A percentile compares a stretch with the other conserved stretches of the same genome.
These are phyloP conservation scores for Nipponia nippon DNA, from an alignment of 2,113 vertebrate genomes.

Conservation along the genomic window DNA sequence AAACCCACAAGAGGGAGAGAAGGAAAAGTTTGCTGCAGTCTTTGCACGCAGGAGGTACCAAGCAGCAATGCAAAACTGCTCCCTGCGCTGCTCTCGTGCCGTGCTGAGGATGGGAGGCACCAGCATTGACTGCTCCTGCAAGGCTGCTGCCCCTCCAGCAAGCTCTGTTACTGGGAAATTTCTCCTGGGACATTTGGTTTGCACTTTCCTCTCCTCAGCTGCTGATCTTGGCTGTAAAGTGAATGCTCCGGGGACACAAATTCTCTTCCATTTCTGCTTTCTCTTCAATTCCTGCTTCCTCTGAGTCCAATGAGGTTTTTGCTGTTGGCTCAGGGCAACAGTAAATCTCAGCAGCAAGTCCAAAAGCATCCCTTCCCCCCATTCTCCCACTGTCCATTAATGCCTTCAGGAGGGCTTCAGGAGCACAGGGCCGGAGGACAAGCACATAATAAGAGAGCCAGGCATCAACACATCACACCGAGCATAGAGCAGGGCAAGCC, in stretches of 20 bases:
- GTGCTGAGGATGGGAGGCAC: background rate
- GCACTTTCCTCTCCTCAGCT: background rate
- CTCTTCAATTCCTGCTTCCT: background rate
- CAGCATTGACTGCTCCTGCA: background rate
- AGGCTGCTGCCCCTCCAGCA: background rate
- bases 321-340: background rate
- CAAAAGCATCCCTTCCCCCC: background rate
- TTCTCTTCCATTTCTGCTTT: background rate
- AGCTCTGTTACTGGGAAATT: background rate
- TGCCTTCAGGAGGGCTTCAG: background rate
- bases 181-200: background rate
- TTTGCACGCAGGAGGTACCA: background rate
- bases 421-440: background rate
- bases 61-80: background rate
- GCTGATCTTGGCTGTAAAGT: background rate
- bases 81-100: rapidly evolving
- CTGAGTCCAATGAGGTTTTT: background rate
- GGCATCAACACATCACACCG: no score
- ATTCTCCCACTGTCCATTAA: background rate
- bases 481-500: background rate
- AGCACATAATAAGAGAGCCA: background rate
- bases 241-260: background rate
- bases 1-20: background rate
- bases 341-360: background rate
- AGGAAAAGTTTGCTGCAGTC: background rate